Conservation (phyloP, 2,113 vertebrate genomes). For the Channa argus region DNA sequence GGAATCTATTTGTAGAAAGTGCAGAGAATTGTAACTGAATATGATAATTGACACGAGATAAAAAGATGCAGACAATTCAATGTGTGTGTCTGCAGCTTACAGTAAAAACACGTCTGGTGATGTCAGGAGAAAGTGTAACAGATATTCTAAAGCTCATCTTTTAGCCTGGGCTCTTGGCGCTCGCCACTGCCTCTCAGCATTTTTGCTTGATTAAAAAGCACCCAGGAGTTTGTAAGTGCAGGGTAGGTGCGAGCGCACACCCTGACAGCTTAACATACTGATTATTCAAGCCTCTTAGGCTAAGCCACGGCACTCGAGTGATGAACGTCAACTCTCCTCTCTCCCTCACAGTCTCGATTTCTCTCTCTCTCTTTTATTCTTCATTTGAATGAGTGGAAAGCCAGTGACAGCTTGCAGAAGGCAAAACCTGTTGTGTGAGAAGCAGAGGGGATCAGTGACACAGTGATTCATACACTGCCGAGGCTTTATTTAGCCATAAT, state of each 20-base stretch:
- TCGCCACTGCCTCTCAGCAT: constrained; percentile 70
- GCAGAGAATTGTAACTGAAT: no score
- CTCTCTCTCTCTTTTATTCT: constrained; percentile 59
- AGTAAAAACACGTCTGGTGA: constrained; percentile 58
- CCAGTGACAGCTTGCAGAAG: constrained; percentile 68
- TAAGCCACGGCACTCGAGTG: constrained; percentile 81
- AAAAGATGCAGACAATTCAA: constrained; percentile 23
- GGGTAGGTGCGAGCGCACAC: constrained; percentile 77
- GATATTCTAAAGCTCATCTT: constrained; percentile 76
- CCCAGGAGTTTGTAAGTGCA: constrained; percentile 78
- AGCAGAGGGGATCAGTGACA: constrained; percentile 79
- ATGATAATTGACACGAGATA: constrained; percentile 43
- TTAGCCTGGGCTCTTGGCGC: constrained; percentile 63
- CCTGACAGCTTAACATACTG: constrained; percentile 84
- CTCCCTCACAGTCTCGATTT: constrained; percentile 55
- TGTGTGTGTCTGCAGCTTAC: constrained; percentile 51
- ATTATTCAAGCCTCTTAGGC: constrained; percentile 86
- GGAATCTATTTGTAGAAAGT: no score
- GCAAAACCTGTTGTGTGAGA: constrained; percentile 76
- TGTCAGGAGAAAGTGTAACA: constrained; percentile 72
- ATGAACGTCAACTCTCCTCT: constrained; percentile 76
- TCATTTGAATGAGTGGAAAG: constrained; percentile 65
- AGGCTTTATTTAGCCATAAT: constrained; percentile 85
- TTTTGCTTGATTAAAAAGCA: constrained; percentile 82
- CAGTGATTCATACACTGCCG: constrained; percentile 74